Evolutionary conservation across 2,113 vertebrate genomes (phyloP).

Genomic region (Heterocephalus glaber): DNA sequence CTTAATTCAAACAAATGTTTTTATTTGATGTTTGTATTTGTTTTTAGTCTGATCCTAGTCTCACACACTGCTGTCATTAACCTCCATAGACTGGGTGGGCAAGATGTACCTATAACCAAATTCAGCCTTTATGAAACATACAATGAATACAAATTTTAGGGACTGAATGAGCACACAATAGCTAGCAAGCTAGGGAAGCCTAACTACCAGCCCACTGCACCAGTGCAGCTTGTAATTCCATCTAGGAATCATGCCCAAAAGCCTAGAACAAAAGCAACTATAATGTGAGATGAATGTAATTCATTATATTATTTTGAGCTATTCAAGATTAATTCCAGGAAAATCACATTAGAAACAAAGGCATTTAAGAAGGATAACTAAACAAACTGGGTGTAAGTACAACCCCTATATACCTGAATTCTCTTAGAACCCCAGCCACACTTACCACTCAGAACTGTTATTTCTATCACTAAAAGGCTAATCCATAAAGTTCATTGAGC

Average conservation of each 20-base stretch:
- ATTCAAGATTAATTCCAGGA: constrained; percentile 44
- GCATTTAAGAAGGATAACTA: constrained; percentile 4
- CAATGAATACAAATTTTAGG: background rate
- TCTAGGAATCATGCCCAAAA: background rate
- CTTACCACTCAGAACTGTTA: background rate
- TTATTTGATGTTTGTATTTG: background rate
- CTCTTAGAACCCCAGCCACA: background rate
- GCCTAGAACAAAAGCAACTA: constrained; percentile 40
- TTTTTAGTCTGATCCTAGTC: background rate
- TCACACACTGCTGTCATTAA: background rate
- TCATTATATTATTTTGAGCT: constrained; percentile 50
- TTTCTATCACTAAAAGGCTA: constrained; percentile 29
- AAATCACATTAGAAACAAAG: constrained; percentile 52
- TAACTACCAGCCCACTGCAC: background rate
- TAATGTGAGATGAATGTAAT: constrained; percentile 47
- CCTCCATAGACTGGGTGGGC: background rate
- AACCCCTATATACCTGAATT: background rate
- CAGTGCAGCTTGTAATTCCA: background rate
- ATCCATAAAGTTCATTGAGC: background rate
- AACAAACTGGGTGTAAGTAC: constrained; percentile 36
- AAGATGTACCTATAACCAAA: background rate
- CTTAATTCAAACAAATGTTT: background rate
- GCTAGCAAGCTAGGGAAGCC: background rate
- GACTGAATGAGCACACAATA: background rate
- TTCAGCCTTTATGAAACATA: background rate